Conservation (phyloP, 2,797 vertebrate species). For the Loris lydekkerianus region DNA sequence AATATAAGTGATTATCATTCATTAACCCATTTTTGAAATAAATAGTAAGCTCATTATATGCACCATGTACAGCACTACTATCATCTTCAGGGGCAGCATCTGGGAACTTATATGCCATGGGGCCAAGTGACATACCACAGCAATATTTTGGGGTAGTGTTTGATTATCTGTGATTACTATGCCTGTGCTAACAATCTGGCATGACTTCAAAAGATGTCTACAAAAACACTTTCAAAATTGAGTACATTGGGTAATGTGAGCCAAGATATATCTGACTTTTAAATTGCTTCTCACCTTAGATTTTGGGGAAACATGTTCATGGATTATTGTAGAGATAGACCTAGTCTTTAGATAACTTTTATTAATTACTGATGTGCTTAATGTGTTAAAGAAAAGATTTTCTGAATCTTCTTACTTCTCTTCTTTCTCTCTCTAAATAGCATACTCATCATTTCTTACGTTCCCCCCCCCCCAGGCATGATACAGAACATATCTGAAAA, state of each 20-base stretch:
- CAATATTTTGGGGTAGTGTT: neutral
- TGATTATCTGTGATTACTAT: neutral
- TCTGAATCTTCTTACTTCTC: neutral
- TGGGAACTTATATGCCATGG: neutral
- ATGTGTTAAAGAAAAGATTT: neutral
- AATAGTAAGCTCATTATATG: neutral
- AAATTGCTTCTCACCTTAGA: neutral
- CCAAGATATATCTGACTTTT: neutral
- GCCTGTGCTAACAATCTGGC: neutral
- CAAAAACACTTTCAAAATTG: neutral
- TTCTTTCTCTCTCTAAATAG: neutral
- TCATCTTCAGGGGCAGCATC: neutral
- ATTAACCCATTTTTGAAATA: neutral
- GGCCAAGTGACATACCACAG: neutral
- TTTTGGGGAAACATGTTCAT: neutral
- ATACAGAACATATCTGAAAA: neutral
- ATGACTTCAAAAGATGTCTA: neutral
- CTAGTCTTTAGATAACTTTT: neutral
- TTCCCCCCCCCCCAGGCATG: neutral
- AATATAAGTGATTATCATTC: neutral
- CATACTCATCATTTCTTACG: neutral
- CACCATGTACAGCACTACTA: neutral
- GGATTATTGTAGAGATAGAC: neutral
- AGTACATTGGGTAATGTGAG: neutral
- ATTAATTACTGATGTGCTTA: neutral